Percentiles rank a stretch among this genome's conserved stretches.
phyloP scores from a whole-genome alignment of 2,797 vertebrate species.

The Luscinia megarhynchos region DNA sequence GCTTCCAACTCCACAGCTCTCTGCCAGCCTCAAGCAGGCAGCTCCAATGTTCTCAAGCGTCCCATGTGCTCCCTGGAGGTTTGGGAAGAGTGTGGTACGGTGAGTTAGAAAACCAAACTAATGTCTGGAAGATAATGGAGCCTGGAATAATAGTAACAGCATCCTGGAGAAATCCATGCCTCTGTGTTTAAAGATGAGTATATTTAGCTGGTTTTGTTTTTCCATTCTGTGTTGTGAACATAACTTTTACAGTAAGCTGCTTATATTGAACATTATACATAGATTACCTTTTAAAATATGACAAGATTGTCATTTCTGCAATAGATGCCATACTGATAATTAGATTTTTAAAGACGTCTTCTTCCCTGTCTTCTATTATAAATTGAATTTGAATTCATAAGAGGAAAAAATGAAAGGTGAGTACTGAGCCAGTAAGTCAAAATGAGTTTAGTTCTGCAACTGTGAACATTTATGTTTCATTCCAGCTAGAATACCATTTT shows the following conservation, averaged over 20 bases:
- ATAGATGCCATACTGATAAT: background rate
- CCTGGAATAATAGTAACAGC: background rate
- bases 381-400: background rate
- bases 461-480: background rate
- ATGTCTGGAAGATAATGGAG: background rate
- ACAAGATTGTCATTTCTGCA: background rate
- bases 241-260: background rate
- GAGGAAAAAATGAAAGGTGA: background rate
- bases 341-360: background rate
- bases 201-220: background rate
- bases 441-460: background rate
- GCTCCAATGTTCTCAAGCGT: background rate
- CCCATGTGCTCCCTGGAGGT: accelerated
- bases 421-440: background rate
- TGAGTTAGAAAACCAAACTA: background rate
- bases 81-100: background rate
- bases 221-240: background rate
- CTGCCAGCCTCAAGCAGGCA: background rate
- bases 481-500: background rate
- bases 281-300: background rate
- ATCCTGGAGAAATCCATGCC: background rate
- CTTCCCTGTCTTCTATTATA: background rate
- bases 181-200: background rate
- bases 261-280: background rate
- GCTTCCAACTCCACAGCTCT: background rate